These are phyloP conservation scores for Syngnathus acus DNA, from an alignment of 2,797 vertebrate species.

Conservation along the genomic window DNA sequence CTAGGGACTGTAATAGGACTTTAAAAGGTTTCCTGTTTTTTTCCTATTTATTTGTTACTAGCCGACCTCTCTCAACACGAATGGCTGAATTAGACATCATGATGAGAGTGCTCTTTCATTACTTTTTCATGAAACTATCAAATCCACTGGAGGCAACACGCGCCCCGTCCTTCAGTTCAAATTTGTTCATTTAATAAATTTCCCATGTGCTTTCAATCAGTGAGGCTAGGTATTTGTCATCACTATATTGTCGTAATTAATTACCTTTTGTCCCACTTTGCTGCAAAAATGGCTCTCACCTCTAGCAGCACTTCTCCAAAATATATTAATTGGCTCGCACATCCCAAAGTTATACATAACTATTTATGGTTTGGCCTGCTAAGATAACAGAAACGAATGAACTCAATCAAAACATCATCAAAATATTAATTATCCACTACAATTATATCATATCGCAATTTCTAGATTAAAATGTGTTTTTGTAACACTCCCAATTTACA, in stretches of 20 bases:
- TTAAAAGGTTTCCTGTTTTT: background rate
- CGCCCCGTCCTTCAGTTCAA: too few relatives aligned
- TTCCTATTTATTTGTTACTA: background rate
- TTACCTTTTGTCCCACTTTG: background rate
- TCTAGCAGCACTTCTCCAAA: background rate
- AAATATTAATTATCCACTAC: background rate
- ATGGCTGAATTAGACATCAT: background rate
- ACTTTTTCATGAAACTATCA: background rate
- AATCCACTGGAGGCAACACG: background rate
- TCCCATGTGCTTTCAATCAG: background rate
- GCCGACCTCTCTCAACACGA: background rate
- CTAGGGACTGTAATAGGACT: background rate
- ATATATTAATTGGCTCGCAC: background rate
- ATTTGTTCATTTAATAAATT: background rate
- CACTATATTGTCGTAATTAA: background rate
- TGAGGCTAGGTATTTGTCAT: background rate
- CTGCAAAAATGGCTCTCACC: background rate
- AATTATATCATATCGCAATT: background rate
- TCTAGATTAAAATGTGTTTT: background rate
- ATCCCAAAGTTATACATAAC: background rate
- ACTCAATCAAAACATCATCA: background rate
- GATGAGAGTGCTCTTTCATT: background rate
- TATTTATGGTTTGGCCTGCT: background rate
- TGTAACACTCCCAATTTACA: background rate
- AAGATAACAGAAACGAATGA: background rate